A percentile compares a stretch with the other conserved stretches of the same genome.
These are phyloP conservation scores for Etheostoma spectabile DNA, from an alignment of 2,113 vertebrate genomes.

Conservation along the genomic window DNA sequence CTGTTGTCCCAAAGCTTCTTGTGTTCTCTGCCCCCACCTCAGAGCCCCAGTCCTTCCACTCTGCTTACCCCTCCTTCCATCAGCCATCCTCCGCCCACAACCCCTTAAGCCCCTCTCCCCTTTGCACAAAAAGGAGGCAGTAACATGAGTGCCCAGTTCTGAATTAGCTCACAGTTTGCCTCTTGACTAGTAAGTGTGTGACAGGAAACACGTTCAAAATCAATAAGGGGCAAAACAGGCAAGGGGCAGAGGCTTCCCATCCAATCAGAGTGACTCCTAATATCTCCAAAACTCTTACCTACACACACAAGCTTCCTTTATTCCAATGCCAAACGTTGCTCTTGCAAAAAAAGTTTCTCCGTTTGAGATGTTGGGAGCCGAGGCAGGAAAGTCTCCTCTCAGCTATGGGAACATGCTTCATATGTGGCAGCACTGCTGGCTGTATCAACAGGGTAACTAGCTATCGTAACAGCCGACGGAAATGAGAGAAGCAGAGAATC, in stretches of 20 bases:
- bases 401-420: constrained; percentile 2
- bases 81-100: constrained; percentile 55
- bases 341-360: constrained; percentile 20
- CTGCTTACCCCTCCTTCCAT: constrained; percentile 48
- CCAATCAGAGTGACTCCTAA: constrained; percentile 39
- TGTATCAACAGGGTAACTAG: background rate
- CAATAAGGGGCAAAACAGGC: background rate
- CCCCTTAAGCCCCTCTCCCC: constrained; percentile 51
- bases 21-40: constrained; percentile 57
- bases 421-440: background rate
- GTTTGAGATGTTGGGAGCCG: background rate
- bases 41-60: constrained; percentile 33
- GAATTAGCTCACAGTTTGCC: constrained; percentile 74
- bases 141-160: constrained; percentile 78
- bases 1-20: constrained; percentile 39
- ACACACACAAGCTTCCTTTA: constrained; percentile 37
- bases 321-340: constrained; percentile 14
- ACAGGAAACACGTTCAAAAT: constrained; percentile 16
- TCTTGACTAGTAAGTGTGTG: constrained; percentile 41
- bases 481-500: constrained; percentile 8
- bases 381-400: constrained; percentile 5
- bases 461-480: background rate
- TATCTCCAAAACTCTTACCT: background rate
- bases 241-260: constrained; percentile 13
- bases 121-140: constrained; percentile 58